Evolutionary conservation across 2,888 invertebrate genomes (phyloP).

Genomic region (Stenoptilia bipunctidactyla): DNA sequence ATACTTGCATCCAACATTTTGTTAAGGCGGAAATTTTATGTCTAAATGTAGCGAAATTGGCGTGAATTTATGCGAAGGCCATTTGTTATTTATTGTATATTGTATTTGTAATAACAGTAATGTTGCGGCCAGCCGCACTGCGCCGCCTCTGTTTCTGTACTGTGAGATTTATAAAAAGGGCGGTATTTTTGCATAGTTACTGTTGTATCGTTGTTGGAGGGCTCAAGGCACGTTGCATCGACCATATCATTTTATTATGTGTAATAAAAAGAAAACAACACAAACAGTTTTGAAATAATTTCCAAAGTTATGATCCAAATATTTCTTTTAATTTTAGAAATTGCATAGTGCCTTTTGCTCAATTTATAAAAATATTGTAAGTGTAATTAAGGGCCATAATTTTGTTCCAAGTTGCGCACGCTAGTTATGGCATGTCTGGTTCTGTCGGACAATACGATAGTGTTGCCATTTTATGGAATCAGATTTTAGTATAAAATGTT

Average conservation of each 20-base stretch:
- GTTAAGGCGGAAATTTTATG: neutral
- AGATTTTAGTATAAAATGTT: no score
- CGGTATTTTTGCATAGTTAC: neutral
- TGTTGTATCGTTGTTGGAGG: constrained; percentile 24
- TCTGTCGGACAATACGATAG: no score
- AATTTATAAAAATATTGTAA: constrained; percentile 45
- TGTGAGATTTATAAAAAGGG: no score
- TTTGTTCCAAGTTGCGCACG: constrained; percentile 22
- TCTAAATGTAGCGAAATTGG: neutral
- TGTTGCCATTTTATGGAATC: no score
- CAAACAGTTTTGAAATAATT: constrained; percentile 27
- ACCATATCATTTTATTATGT: constrained; percentile 27
- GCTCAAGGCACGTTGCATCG: constrained; percentile 60
- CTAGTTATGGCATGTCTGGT: neutral
- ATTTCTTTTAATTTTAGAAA: constrained; percentile 42
- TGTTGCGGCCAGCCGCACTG: no score
- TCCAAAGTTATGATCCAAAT: constrained; percentile 42
- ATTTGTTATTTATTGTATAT: no score
- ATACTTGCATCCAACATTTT: neutral
- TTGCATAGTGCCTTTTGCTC: constrained; percentile 67
- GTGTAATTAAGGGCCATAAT: constrained; percentile 37
- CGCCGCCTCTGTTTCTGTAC: no score
- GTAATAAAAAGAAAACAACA: constrained; percentile 20
- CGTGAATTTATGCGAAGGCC: no score
- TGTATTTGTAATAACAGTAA: no score